Evolutionary conservation across 2,113 vertebrate species (phyloP).

Genomic region (human): GRCh38 chr12:28867501-28868000

Average conservation of each 20-base stretch:
- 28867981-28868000: neutral
- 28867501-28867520: constrained; percentile 53
- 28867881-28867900: neutral
- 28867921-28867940: neutral
- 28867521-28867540: constrained; percentile 48
- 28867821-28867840: neutral
- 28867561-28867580: constrained; percentile 32
- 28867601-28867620: neutral
- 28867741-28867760: neutral
- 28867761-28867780: neutral
- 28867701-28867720: neutral
- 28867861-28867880: neutral
- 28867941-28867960: neutral
- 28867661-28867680: neutral
- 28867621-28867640: neutral
- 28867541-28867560: constrained; percentile 64
- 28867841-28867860: neutral
- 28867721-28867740: neutral
- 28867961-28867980: neutral
- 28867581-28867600: constrained; percentile 51
- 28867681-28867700: neutral
- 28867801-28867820: neutral
- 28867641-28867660: neutral
- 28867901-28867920: neutral
- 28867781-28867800: neutral